Conservation (phyloP, 92 coral and sea anemone genomes). For the Parazoanthus atlanticus region DNA sequence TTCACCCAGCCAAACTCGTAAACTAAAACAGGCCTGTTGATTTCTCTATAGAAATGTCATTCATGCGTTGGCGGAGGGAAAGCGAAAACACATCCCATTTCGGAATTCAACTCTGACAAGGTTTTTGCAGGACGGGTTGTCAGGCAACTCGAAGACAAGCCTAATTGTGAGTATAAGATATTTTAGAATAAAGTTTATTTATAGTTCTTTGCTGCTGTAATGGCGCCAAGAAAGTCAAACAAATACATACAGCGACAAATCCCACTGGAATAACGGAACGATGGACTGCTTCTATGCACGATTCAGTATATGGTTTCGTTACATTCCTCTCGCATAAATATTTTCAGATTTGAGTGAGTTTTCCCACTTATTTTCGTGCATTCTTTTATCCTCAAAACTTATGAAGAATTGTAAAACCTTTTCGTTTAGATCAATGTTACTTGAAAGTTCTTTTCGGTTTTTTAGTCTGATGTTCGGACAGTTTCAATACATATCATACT, state of each 20-base stretch:
- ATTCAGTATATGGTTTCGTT: too few species aligned
- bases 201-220: too few species aligned
- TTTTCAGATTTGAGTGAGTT: too few species aligned
- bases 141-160: conserved; percentile 87
- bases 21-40: background rate
- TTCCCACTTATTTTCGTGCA: too few species aligned
- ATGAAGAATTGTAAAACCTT: too few species aligned
- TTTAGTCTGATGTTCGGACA: too few species aligned
- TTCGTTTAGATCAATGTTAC: too few species aligned
- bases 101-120: conserved; percentile 83
- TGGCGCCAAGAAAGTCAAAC: background rate
- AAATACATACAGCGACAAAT: background rate
- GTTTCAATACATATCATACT: too few species aligned
- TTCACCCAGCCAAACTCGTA: background rate
- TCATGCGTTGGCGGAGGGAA: conserved; percentile 87
- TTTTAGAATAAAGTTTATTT: background rate
- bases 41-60: conserved; percentile 73
- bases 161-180: conserved; percentile 64
- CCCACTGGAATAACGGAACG: background rate
- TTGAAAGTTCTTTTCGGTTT: too few species aligned
- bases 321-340: too few species aligned
- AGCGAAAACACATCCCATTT: conserved; percentile 76
- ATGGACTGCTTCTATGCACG: too few species aligned
- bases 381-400: too few species aligned
- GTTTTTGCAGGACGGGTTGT: conserved; percentile 78